Evolutionary conservation across 2,113 vertebrate species (phyloP).

Genomic region (Zosterops borbonicus): DNA sequence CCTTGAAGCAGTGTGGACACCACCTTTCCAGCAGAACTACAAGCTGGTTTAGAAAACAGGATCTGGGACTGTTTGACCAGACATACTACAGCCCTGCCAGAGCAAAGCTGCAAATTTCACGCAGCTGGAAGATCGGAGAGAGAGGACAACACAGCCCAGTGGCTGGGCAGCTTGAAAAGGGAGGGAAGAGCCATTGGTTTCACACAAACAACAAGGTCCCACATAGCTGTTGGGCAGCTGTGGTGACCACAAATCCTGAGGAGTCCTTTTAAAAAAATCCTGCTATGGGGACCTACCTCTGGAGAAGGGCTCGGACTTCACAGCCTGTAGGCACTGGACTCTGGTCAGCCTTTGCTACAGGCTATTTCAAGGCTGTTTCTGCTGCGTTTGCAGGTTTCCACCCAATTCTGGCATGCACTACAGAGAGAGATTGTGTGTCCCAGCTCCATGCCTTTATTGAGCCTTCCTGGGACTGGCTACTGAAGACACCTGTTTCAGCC

Average conservation of each 20-base stretch:
- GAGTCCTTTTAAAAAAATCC: neutral
- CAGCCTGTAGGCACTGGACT: neutral
- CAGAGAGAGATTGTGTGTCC: neutral
- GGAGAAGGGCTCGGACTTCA: neutral
- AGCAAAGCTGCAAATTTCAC: neutral
- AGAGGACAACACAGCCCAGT: neutral
- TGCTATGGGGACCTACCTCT: neutral
- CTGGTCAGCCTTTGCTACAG: neutral
- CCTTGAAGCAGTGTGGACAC: neutral
- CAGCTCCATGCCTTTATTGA: neutral
- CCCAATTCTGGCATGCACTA: slow-evolving; percentile 17
- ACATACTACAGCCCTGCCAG: neutral
- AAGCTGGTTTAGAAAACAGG: neutral
- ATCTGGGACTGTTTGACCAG: neutral
- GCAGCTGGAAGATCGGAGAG: neutral
- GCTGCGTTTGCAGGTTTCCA: slow-evolving; percentile 14
- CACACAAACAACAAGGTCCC: neutral
- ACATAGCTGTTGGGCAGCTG: neutral
- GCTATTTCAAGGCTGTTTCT: slow-evolving; percentile 28
- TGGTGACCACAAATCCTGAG: fast-evolving
- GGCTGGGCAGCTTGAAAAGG: neutral
- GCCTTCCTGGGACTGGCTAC: neutral
- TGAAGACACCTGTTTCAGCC: slow-evolving; percentile 44
- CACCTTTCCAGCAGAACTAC: neutral
- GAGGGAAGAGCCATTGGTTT: neutral